phyloP scores from a whole-genome alignment of 2,888 invertebrate species.

The Drosophila emarginata region DNA sequence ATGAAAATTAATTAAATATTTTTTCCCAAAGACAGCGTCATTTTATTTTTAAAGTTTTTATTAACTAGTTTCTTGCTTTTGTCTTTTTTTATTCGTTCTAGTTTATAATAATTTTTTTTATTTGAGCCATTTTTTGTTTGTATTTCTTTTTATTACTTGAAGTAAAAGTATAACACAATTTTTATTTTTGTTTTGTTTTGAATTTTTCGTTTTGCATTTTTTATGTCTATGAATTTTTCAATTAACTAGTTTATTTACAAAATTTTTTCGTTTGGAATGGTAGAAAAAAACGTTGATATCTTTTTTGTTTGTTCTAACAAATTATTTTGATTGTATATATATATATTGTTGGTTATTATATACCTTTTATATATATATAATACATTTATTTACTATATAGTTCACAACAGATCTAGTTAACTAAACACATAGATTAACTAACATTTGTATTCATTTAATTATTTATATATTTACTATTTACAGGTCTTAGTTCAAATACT shows the following conservation, averaged over 20 bases:
- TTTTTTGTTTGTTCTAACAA: conserved; percentile 47
- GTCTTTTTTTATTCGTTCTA: conserved; percentile 14
- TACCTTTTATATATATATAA: conserved; percentile 31
- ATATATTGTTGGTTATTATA: conserved; percentile 29
- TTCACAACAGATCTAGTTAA: conserved; percentile 67
- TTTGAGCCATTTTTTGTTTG: conserved; percentile 34
- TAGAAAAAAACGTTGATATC: conserved; percentile 48
- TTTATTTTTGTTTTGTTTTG: conserved; percentile 15
- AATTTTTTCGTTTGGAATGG: conserved; percentile 19
- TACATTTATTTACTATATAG: conserved; percentile 39
- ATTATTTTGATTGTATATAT: conserved; percentile 19
- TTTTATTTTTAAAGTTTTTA: conserved; percentile 12
- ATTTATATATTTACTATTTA: conserved; percentile 37
- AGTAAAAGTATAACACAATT: conserved; percentile 69
- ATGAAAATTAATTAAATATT: conserved; percentile 23
- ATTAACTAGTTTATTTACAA: conserved; percentile 7
- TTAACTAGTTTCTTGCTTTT: conserved; percentile 16
- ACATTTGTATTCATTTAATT: conserved; percentile 28
- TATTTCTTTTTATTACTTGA: conserved; percentile 51
- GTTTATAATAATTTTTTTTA: conserved; percentile 17
- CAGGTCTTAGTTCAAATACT: conserved; percentile 32
- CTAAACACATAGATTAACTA: conserved; percentile 63
- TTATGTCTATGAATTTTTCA: background rate
- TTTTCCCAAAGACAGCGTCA: background rate
- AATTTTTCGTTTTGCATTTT: background rate